A percentile compares a stretch with the other conserved stretches of the same genome.
phyloP scores from a whole-genome alignment of 2,113 vertebrate genomes.

The Cairina moschata region DNA sequence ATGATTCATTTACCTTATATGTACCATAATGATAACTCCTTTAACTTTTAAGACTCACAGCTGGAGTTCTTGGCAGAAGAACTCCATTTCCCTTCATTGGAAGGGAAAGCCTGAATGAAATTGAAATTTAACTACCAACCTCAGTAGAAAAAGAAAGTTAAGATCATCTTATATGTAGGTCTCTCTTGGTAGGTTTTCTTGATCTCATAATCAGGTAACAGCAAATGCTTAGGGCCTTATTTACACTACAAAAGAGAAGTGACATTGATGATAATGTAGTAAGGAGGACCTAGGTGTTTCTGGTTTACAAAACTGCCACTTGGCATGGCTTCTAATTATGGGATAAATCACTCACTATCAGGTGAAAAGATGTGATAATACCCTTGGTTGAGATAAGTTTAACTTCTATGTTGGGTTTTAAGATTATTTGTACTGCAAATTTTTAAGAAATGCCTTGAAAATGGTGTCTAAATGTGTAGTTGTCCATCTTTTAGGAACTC shows the following conservation, averaged over 20 bases:
- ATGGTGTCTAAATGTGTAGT: neutral
- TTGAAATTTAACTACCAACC: neutral
- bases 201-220: neutral
- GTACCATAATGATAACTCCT: neutral
- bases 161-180: neutral
- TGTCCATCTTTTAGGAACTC: neutral
- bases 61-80: neutral
- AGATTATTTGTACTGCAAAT: neutral
- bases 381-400: neutral
- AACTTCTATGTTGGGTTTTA: neutral
- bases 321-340: neutral
- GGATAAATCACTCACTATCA: neutral
- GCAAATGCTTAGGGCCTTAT: neutral
- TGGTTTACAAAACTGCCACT: neutral
- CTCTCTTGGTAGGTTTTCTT: neutral
- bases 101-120: neutral
- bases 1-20: neutral
- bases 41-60: neutral
- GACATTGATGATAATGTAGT: neutral
- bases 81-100: no score
- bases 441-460: neutral
- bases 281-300: accelerated
- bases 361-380: neutral
- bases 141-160: neutral
- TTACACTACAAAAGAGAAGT: neutral